Base-by-base conservation (phyloP, 37 sponge, comb jelly and placozoan genomes). In the Hexactinellida sp. region DNA sequence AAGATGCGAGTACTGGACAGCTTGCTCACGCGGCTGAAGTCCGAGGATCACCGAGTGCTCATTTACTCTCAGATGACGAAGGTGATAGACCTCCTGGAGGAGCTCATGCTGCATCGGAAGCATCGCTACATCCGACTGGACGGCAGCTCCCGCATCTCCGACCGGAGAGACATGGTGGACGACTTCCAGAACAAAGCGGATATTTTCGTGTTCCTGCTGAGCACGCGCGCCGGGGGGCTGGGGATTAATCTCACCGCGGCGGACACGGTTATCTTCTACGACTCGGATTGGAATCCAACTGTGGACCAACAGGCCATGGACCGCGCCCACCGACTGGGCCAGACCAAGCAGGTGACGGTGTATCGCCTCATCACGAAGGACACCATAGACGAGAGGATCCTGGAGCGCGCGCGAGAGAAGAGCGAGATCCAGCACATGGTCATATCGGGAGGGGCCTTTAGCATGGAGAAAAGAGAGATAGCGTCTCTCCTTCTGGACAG, bases 221-320 rank as follows among this genome's bases (percentile, higher is more conserved):
- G 97, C 85, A 96, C 97, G 0, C 87, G 97, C 37, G 97, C 97
- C 83, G 97, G 97, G 16, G 97, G 97, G 0, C 91, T 96, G 37
- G 97, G 97, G 0, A 96, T 96, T 84, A 96, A 96, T 84, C 89
- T 96, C 41, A 96, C 97, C 36, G 97, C 97, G 36, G 97, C 97
- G n/a, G 97, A 96, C 82, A 96, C 97, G 35, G 97, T 96, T 36
- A 91, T 96, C 34, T 96, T 96, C 89, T 96, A 90, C 86, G 97
- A 96, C 87, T 91, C 92, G 52, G 97, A 96, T 84, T 96, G 97
- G 97, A 96, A 94, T 84, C 97, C 97, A 10, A 96, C 97, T 32
- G 97, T 96, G 41, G 97, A 96, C 55, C 97, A 96, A 88, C 97
- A 96, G 89, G 97, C 97, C 0, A 96, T 96, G 97, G 97, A 96